Percentiles rank a stretch among this genome's conserved stretches.
These are phyloP conservation scores for Cliona cf. orientalis DNA, from an alignment of 37 sponge, comb jelly and placozoan species.

Conservation along the genomic window DNA sequence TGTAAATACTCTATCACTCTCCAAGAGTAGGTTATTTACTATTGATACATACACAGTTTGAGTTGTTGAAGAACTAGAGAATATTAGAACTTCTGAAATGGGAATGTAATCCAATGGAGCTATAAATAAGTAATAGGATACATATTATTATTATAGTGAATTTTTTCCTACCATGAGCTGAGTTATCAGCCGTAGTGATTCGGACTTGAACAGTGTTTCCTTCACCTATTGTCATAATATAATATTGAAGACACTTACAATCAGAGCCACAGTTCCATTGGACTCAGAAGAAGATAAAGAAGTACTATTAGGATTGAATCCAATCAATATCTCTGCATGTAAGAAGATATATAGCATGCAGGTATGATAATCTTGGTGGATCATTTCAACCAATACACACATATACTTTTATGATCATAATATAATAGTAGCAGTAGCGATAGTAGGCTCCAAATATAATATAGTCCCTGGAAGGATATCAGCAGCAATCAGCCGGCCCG, in stretches of 20 bases:
- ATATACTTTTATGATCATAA: neutral
- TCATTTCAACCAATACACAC: no score
- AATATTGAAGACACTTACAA: neutral
- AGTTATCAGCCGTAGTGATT: neutral
- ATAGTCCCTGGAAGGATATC: no score
- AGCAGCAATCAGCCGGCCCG: no score
- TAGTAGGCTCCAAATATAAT: no score
- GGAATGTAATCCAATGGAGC: neutral
- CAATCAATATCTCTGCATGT: neutral
- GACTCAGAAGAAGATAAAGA: constrained; percentile 1
- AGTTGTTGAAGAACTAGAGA: neutral
- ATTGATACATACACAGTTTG: neutral
- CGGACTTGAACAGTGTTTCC: neutral
- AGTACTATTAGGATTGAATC: neutral
- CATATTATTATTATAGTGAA: no score
- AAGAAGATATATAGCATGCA: neutral
- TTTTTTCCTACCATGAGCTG: neutral
- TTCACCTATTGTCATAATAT: neutral
- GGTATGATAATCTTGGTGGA: neutral
- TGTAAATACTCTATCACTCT: neutral
- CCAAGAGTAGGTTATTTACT: neutral
- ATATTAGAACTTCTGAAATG: neutral
- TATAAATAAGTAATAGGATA: neutral
- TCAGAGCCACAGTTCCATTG: neutral
- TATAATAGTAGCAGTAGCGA: no score